Evolutionary conservation across 2,113 vertebrate species (phyloP).

Genomic region (Oenanthe oenanthe): DNA sequence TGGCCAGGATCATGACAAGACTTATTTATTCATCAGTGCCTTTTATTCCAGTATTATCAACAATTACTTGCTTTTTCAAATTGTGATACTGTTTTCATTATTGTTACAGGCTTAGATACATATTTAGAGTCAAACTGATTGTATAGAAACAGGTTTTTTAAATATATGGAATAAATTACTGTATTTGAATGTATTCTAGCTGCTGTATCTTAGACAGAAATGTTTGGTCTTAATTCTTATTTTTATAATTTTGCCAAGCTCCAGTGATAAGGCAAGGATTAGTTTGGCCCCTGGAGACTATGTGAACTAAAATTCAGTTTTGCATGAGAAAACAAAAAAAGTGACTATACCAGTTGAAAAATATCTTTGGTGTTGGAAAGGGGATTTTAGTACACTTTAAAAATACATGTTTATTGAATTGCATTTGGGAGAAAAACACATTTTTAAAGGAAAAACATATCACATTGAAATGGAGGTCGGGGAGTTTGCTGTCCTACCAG

Average conservation of each 20-base stretch:
- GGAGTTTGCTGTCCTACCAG: not conserved
- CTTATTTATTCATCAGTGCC: not conserved
- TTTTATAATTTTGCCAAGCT: not conserved
- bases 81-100: not conserved
- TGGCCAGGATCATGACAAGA: not conserved
- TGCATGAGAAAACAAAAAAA: not conserved
- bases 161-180: not conserved
- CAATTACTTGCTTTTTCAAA: not conserved
- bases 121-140: not conserved
- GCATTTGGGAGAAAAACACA: accelerated
- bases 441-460: not conserved
- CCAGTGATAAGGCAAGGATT: not conserved
- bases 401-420: not conserved
- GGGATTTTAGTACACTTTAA: not conserved
- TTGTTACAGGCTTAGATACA: not conserved
- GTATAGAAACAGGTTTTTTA: not conserved
- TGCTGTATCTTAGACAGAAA: not conserved
- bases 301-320: not conserved
- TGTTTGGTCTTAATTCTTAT: not conserved
- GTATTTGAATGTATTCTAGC: not conserved
- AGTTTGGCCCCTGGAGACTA: not conserved
- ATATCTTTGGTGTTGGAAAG: not conserved
- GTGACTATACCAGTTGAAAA: not conserved
- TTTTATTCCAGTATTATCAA: not conserved
- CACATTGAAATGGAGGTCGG: not conserved